Base-by-base conservation (phyloP, 2,797 vertebrate species). In the Lophius americanus region DNA sequence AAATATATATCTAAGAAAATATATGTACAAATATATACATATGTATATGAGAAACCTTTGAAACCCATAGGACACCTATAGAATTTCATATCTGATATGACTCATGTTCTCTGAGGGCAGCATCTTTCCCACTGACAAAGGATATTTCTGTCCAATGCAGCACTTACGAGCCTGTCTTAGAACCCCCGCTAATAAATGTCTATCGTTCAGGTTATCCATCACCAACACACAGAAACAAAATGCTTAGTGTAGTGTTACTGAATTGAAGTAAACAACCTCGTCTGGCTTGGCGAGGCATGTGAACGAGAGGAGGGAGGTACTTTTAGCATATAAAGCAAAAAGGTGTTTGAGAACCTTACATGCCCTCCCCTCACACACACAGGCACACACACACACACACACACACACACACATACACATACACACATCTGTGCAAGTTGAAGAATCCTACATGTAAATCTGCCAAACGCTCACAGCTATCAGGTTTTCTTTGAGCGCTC, bases 141-240 rank as follows among this genome's bases (percentile, higher is more conserved):
- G 91, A 88, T 89, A 82, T 86, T 91, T 90, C 76, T 89, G 89
- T 93, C 87, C 86, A 91, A 82, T 79, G 84, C 73, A 72, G 85
- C 88, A 90, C 88, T 93, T 81, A 68, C 58, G 75, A 76, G 75
- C 69, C 85, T 64, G 82, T 91, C 86, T 89, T 73, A 87, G 85
- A 92, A 83, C 87, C 52, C 23, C 23, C 60, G 76, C 80, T 91
- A 92, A 92, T 93, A 89, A 85, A 89, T 87, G 88, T 85, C 87
- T 77, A 77, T 90, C 90, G 87, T 71, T 68, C 51, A 33, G 48
- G 64, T 82, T 86, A 89, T 93, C 85, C 86, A 87, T 93, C 91
- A 92, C 69, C 68, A 52, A 60, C 54, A 55, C 64, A 57, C 62
- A 42, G 83, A 59, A 78, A 81, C 78, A 83, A 82, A 90, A 75